Evolutionary conservation across 1,140 invertebrate genomes (phyloP).

Genomic region (Ylistrum balloti): DNA sequence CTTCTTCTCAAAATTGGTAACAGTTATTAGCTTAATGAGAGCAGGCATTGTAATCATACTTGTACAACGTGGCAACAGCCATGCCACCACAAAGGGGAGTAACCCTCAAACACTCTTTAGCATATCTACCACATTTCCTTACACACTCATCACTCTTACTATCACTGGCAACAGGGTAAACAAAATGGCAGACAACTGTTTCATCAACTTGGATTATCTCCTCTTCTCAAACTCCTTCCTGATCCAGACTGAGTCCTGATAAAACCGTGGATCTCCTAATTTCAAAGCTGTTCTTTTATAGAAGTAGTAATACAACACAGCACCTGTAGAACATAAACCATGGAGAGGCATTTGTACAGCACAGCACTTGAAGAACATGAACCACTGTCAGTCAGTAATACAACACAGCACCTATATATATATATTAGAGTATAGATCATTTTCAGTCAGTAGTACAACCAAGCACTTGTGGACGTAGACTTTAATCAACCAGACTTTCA

Average conservation of each 20-base stretch:
- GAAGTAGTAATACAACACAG: constrained; percentile 84
- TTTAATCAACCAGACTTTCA: too few relatives aligned
- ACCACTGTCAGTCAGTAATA: too few relatives aligned
- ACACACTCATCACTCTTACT: not conserved
- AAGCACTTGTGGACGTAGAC: too few relatives aligned
- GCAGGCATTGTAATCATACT: too few relatives aligned
- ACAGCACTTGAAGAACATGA: too few relatives aligned
- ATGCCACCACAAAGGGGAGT: not conserved
- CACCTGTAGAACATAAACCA: constrained; percentile 75
- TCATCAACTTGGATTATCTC: constrained; percentile 65
- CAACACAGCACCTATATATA: too few relatives aligned
- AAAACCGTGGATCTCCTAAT: constrained; percentile 83
- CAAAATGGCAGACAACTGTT: not conserved
- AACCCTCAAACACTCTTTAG: not conserved
- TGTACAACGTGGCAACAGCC: too few relatives aligned
- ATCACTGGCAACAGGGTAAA: not conserved
- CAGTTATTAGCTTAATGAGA: too few relatives aligned
- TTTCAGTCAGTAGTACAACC: too few relatives aligned
- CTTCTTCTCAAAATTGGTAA: too few relatives aligned
- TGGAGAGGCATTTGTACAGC: too few relatives aligned
- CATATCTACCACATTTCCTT: not conserved
- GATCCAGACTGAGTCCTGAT: constrained; percentile 84
- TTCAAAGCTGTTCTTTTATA: constrained; percentile 84
- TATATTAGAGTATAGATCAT: too few relatives aligned
- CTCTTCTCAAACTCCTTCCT: constrained; percentile 82